Conservation (phyloP, 2,113 vertebrate genomes). For the Alexandromys fortis region DNA sequence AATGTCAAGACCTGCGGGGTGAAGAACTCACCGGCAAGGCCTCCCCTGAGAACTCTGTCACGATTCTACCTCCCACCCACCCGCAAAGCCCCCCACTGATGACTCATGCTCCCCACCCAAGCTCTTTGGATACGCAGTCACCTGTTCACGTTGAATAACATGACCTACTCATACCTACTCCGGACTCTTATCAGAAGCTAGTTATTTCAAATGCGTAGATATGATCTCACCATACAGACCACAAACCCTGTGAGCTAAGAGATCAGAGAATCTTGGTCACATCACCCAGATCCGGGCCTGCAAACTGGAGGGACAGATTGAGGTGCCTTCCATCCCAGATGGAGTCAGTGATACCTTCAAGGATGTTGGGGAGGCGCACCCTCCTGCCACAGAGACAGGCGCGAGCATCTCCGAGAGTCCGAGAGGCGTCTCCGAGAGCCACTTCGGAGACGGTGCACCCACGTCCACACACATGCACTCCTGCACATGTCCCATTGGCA, state of each 20-base stretch:
- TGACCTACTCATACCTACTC: not conserved
- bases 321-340: not conserved
- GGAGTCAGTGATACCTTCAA: not conserved
- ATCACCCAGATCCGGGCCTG: not conserved
- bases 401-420: not conserved
- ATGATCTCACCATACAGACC: constrained; percentile 63
- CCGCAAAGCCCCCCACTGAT: not conserved
- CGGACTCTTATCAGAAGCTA: constrained; percentile 25
- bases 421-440: not conserved
- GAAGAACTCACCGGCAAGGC: not conserved
- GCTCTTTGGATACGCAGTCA: not conserved
- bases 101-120: not conserved
- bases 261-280: constrained; percentile 37
- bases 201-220: constrained; percentile 55
- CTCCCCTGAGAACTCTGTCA: not conserved
- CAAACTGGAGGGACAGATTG: not conserved
- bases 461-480: not conserved
- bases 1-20: not conserved
- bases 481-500: not conserved
- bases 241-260: constrained; percentile 27
- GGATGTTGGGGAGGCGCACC: not conserved
- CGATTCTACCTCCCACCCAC: not conserved
- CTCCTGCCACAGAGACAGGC: not conserved
- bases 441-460: not conserved
- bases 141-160: not conserved